Percentiles rank a stretch among this genome's conserved stretches.
phyloP scores from a whole-genome alignment of 2,797 vertebrate genomes.

The Sebastes kiyomatsui region DNA sequence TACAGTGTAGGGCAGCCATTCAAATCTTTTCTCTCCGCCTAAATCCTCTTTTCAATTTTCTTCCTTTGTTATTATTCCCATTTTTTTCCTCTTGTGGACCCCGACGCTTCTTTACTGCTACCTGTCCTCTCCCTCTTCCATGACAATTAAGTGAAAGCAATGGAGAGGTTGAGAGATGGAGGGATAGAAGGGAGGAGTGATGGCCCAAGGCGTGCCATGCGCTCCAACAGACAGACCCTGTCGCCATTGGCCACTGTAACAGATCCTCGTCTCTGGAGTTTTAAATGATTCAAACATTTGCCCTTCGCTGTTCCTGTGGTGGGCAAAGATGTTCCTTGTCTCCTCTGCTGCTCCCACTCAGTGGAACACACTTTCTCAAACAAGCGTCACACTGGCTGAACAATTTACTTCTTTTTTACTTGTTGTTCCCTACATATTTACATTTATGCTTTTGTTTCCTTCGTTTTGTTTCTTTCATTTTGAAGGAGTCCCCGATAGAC shows the following conservation, averaged over 20 bases:
- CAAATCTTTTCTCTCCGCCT: neutral
- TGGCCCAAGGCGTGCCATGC: constrained; percentile 55
- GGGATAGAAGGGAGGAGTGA: constrained; percentile 41
- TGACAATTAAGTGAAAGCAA: constrained; percentile 51
- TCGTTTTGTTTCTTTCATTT: neutral
- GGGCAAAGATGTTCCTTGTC: constrained; percentile 64
- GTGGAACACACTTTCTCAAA: neutral
- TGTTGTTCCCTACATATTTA: neutral
- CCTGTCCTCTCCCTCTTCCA: constrained; percentile 18
- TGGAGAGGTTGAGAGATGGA: constrained; percentile 31
- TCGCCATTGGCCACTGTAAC: constrained; percentile 77
- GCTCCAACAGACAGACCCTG: constrained; percentile 56
- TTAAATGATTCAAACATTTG: constrained; percentile 84
- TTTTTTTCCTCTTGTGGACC: neutral
- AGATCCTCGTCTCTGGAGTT: constrained; percentile 80
- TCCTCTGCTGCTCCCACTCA: constrained; percentile 33
- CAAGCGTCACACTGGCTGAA: neutral
- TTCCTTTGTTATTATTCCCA: neutral
- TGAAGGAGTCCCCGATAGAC: neutral
- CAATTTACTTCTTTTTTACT: constrained; percentile 5
- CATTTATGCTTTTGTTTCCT: neutral
- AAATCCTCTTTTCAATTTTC: neutral
- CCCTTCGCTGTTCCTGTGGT: constrained; percentile 76
- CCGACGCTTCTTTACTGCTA: neutral
- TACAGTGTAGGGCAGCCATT: neutral